Conservation (phyloP, 2,888 invertebrate genomes). For the Cephus runcator region DNA sequence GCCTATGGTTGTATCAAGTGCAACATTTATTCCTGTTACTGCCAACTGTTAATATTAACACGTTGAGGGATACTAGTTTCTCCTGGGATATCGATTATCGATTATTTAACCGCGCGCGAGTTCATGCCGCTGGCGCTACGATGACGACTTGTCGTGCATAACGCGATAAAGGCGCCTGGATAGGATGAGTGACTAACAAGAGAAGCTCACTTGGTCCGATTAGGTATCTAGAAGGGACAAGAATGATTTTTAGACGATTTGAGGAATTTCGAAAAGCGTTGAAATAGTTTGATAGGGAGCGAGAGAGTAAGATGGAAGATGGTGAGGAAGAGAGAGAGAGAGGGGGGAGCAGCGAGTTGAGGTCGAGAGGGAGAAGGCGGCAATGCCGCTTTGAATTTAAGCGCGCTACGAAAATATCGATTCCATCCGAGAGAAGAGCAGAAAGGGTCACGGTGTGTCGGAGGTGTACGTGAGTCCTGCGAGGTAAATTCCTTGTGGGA, state of each 20-base stretch:
- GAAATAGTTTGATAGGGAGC: neutral
- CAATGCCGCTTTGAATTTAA: constrained; percentile 1
- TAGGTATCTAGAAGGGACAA: neutral
- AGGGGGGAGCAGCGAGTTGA: neutral
- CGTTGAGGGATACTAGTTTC: neutral
- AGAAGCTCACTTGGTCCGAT: neutral
- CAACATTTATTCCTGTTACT: neutral
- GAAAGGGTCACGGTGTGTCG: constrained; percentile 4
- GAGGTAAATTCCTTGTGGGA: neutral
- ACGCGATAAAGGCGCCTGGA: neutral
- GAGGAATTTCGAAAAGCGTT: neutral
- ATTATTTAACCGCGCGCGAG: neutral
- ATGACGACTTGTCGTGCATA: neutral
- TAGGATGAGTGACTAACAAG: neutral
- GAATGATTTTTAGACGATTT: neutral
- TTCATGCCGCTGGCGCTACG: neutral
- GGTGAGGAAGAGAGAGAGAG: constrained; percentile 3
- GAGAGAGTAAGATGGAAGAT: constrained; percentile 4
- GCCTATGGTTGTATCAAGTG: neutral
- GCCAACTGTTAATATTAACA: neutral
- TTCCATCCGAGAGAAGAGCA: constrained; percentile 1
- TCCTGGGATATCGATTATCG: neutral
- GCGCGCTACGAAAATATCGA: neutral
- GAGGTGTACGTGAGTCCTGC: neutral
- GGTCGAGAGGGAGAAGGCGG: constrained; percentile 18